Evolutionary conservation across 2,797 vertebrate genomes (phyloP).

Genomic region (Sandelia bainsii): DNA sequence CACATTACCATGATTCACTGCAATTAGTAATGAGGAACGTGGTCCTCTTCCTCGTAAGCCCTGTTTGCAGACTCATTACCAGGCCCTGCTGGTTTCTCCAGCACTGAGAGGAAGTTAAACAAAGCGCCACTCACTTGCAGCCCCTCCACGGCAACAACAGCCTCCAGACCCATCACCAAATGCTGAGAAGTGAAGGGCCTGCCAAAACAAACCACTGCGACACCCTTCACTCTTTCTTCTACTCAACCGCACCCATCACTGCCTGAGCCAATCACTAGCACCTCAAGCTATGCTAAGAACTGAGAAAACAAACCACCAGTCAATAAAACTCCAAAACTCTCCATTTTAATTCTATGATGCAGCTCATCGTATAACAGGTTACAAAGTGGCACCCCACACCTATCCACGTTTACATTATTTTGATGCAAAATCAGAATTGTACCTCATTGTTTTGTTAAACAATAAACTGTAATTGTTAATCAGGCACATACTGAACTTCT

Average conservation of each 20-base stretch:
- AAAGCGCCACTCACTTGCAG: slow-evolving; percentile 82
- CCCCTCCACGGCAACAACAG: slow-evolving; percentile 76
- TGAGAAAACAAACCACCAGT: slow-evolving; percentile 64
- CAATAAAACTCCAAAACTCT: slow-evolving; percentile 50
- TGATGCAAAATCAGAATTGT: slow-evolving; percentile 14
- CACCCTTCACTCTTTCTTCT: slow-evolving; percentile 77
- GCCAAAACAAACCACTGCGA: slow-evolving; percentile 80
- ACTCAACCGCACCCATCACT: slow-evolving; percentile 66
- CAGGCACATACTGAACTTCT: neutral
- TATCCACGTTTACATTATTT: neutral
- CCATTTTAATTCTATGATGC: slow-evolving; percentile 47
- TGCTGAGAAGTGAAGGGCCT: slow-evolving; percentile 82
- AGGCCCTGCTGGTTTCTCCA: slow-evolving; percentile 83
- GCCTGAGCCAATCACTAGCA: slow-evolving; percentile 60
- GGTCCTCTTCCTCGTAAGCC: slow-evolving; percentile 71
- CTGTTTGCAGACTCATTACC: slow-evolving; percentile 87
- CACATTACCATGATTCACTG: slow-evolving; percentile 55
- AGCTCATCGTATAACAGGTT: slow-evolving; percentile 35
- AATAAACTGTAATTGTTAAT: slow-evolving; percentile 18
- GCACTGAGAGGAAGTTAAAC: slow-evolving; percentile 87
- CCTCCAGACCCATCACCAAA: slow-evolving; percentile 75
- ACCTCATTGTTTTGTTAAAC: slow-evolving; percentile 7
- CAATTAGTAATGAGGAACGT: slow-evolving; percentile 78
- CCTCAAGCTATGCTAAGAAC: slow-evolving; percentile 56
- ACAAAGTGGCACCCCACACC: slow-evolving; percentile 1